These are phyloP conservation scores for Gadus chalcogrammus DNA, from an alignment of 2,113 vertebrate species.

Conservation along the genomic window DNA sequence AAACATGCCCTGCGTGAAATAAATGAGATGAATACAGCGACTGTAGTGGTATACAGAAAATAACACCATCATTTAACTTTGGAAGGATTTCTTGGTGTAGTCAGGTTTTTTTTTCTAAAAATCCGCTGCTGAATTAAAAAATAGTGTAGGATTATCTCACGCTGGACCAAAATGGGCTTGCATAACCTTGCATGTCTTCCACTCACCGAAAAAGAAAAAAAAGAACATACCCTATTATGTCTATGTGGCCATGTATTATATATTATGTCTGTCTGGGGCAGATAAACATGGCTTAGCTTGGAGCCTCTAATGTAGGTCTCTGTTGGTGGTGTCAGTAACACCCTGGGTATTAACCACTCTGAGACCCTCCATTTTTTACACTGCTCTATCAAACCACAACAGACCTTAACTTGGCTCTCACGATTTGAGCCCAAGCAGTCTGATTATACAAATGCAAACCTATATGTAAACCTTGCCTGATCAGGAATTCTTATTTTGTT, in stretches of 20 bases:
- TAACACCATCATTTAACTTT: background rate
- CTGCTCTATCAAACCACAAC: no score
- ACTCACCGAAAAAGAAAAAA: constrained; percentile 4
- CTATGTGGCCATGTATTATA: no score
- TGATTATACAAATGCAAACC: no score
- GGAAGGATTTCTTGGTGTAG: background rate
- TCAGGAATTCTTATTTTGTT: constrained; percentile 47
- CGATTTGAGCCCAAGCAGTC: no score
- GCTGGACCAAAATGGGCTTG: constrained; percentile 5
- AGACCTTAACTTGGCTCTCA: no score
- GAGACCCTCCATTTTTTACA: constrained; percentile 24
- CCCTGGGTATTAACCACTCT: constrained; percentile 15
- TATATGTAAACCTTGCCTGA: no score
- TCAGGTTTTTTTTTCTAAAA: background rate
- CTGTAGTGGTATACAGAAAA: no score
- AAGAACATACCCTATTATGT: background rate
- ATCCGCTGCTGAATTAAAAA: background rate
- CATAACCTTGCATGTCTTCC: constrained; percentile 2
- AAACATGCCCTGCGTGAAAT: background rate
- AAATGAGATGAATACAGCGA: no score
- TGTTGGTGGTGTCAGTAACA: constrained; percentile 19
- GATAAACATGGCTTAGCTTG: constrained; percentile 53
- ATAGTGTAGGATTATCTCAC: constrained; percentile 10
- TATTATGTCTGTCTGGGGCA: constrained; percentile 4
- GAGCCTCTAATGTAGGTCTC: constrained; percentile 30